Evolutionary conservation across 2,888 invertebrate genomes (phyloP).

Genomic region (Erebia aethiops): DNA sequence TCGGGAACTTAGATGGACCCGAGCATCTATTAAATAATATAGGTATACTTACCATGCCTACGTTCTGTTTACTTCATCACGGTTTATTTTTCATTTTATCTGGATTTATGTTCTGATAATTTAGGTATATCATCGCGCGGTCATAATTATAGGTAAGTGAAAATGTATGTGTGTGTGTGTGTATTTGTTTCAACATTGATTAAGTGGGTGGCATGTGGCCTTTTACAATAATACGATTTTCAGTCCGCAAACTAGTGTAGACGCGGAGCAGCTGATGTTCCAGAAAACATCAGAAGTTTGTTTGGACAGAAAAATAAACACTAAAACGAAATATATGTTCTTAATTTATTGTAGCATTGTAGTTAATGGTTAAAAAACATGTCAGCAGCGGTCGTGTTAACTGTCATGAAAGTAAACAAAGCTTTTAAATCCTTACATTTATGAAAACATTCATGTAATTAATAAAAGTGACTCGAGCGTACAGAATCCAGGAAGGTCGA

Average conservation of each 20-base stretch:
- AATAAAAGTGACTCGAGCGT: no score
- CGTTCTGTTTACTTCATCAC: constrained; percentile 20
- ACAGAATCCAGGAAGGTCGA: no score
- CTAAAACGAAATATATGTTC: constrained; percentile 27
- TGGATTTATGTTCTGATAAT: constrained; percentile 14
- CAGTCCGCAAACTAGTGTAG: constrained; percentile 37
- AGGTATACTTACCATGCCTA: no score
- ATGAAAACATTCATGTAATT: not conserved
- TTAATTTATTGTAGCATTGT: constrained; percentile 10
- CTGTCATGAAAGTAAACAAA: not conserved
- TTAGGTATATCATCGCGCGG: not conserved
- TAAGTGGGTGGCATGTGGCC: constrained; percentile 21
- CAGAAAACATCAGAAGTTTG: constrained; percentile 34
- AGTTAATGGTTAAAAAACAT: not conserved
- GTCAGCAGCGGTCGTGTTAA: constrained; percentile 2
- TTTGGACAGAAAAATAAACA: constrained; percentile 31
- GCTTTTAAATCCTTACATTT: not conserved
- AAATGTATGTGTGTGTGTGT: no score
- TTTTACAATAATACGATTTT: constrained; percentile 38
- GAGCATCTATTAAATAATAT: constrained; percentile 11
- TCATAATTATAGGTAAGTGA: no score
- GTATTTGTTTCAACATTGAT: no score
- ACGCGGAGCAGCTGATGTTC: constrained; percentile 38
- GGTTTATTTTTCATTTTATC: constrained; percentile 23
- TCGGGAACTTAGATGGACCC: constrained; percentile 19